A percentile compares a stretch with the other conserved stretches of the same genome.
These are phyloP conservation scores for Dermatemys mawii DNA, from an alignment of 2,113 vertebrate species.

Conservation along the genomic window DNA sequence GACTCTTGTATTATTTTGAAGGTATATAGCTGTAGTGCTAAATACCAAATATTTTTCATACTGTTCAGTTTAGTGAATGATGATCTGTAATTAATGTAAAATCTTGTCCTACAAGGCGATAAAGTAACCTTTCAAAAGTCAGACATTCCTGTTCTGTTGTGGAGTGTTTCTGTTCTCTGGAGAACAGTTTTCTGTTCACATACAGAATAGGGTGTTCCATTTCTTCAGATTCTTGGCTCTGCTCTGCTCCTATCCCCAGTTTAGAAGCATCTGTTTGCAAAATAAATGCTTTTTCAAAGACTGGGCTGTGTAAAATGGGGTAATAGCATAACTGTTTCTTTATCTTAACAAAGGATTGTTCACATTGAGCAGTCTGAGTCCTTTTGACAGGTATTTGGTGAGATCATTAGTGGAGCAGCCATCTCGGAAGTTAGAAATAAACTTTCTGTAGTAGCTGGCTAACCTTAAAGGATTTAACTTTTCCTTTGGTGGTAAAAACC, in stretches of 20 bases:
- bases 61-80: conserved; percentile 7
- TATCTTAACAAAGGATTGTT: not conserved
- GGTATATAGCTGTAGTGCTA: not conserved
- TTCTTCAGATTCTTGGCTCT: not conserved
- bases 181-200: not conserved
- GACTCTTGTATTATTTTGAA: conserved; percentile 1
- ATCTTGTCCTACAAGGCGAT: conserved; percentile 54
- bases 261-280: not conserved
- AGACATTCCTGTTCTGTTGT: conserved; percentile 51
- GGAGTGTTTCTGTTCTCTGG: conserved; percentile 60
- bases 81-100: conserved; percentile 62
- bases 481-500: not conserved
- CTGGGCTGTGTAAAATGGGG: conserved; percentile 1
- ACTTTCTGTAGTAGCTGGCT: not conserved
- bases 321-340: conserved; percentile 42
- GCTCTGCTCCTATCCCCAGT: not conserved
- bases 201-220: conserved; percentile 40
- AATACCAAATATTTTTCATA: conserved; percentile 25
- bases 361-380: conserved; percentile 15
- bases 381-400: not conserved
- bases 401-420: not conserved
- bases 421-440: conserved; percentile 21
- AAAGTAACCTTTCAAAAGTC: conserved; percentile 31
- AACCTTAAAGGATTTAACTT: not conserved
- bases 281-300: not conserved